Evolutionary conservation across 2,797 vertebrate genomes (phyloP).

Genomic region (Galago senegalensis): DNA sequence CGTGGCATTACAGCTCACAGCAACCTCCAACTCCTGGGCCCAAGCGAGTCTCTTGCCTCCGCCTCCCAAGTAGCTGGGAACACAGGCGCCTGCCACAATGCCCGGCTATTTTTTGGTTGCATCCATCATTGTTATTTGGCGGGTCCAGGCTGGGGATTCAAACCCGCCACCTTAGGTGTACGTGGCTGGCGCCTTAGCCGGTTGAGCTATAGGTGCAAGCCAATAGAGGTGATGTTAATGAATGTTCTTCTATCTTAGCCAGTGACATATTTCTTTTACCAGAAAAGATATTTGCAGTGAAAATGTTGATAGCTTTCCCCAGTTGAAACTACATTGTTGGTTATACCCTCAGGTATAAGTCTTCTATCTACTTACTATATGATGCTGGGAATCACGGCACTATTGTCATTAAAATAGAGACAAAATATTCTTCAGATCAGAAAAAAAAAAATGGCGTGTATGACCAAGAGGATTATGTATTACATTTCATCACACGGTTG

Average conservation of each 20-base stretch:
- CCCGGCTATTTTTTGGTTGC: too few relatives aligned
- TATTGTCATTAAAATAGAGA: conserved; percentile 87
- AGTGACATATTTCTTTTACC: conserved; percentile 75
- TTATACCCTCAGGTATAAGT: conserved; percentile 74
- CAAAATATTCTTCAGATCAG: conserved; percentile 81
- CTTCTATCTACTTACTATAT: conserved; percentile 77
- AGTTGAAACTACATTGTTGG: conserved; percentile 70
- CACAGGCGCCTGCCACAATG: too few relatives aligned
- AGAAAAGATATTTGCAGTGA: conserved; percentile 51
- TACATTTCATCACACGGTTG: conserved; percentile 84
- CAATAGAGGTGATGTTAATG: conserved; percentile 44
- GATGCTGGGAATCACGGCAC: conserved; percentile 81
- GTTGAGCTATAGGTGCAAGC: too few relatives aligned
- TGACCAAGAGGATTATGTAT: conserved; percentile 82
- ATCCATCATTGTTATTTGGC: too few relatives aligned
- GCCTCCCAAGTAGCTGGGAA: too few relatives aligned
- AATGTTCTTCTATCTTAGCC: conserved; percentile 11
- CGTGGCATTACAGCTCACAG: too few relatives aligned
- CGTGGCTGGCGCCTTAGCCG: too few relatives aligned
- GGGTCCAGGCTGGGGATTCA: too few relatives aligned
- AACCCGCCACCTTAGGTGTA: too few relatives aligned
- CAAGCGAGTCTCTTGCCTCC: too few relatives aligned
- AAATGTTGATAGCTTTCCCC: conserved; percentile 67
- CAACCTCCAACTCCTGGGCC: too few relatives aligned
- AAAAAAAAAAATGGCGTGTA: conserved; percentile 70